Conservation (phyloP, 2,797 vertebrate genomes). For the Acanthornis magna region DNA sequence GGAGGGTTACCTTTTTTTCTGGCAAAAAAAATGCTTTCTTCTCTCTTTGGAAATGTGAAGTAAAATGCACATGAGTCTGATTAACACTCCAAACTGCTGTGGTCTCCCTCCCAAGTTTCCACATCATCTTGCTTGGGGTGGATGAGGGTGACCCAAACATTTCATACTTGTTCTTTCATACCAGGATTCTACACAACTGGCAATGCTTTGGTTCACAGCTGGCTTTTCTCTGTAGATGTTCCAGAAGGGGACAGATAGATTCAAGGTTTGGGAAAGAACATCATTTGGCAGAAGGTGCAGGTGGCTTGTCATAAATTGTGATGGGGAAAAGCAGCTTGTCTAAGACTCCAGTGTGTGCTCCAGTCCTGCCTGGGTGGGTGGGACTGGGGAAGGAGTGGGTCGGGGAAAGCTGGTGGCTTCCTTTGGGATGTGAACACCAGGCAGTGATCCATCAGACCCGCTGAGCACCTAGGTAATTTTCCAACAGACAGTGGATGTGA, state of each 20-base stretch:
- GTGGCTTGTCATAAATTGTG: background rate
- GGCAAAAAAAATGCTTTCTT: background rate
- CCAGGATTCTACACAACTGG: background rate
- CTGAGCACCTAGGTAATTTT: background rate
- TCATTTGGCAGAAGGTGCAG: background rate
- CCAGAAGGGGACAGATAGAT: background rate
- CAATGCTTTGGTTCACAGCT: background rate
- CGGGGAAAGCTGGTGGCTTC: background rate
- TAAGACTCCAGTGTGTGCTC: no score
- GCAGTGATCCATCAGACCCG: background rate
- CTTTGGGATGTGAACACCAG: background rate
- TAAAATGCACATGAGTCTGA: background rate
- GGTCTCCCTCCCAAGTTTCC: background rate
- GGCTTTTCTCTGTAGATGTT: background rate
- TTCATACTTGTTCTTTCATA: background rate
- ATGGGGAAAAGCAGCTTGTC: background rate
- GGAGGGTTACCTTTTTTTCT: background rate
- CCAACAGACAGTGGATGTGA: background rate
- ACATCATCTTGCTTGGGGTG: background rate
- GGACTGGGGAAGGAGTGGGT: background rate
- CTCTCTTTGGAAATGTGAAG: background rate
- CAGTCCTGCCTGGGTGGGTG: background rate
- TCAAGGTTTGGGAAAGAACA: background rate
- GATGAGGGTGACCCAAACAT: background rate
- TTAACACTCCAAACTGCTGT: no score